phyloP scores from a whole-genome alignment of 30 jellyfish, hydroid and myxozoan genomes.

The Hydractinia symbiolongicarpus region DNA sequence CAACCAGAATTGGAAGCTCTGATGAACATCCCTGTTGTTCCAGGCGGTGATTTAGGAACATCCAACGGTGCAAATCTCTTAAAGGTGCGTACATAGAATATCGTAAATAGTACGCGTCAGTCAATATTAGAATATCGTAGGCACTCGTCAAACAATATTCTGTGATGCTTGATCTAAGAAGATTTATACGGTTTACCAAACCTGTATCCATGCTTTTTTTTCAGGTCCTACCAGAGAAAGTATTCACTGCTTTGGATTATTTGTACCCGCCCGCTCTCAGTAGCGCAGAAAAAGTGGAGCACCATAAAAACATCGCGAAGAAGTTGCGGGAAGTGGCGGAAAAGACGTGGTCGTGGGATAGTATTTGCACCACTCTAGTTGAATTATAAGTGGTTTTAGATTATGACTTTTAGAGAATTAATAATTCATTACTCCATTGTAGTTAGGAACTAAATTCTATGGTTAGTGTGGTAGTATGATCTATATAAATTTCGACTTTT shows the following conservation, averaged over 20 bases:
- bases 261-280: slow-evolving; percentile 1
- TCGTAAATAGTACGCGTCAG: too few relatives aligned
- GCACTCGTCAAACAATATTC: too few relatives aligned
- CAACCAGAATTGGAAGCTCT: slow-evolving; percentile 19
- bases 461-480: too few relatives aligned
- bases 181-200: too few relatives aligned
- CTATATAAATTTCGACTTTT: too few relatives aligned
- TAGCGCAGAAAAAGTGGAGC: not conserved
- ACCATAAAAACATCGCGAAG: not conserved
- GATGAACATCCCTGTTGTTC: slow-evolving; percentile 6
- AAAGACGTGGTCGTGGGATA: slow-evolving; percentile 22
- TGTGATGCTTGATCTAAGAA: too few relatives aligned
- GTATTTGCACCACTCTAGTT: slow-evolving; percentile 24
- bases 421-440: too few relatives aligned
- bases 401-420: too few relatives aligned
- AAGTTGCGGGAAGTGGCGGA: slow-evolving; percentile 22
- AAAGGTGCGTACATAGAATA: not conserved
- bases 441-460: too few relatives aligned
- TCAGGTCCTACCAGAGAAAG: slow-evolving; percentile 23
- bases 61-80: slow-evolving; percentile 11
- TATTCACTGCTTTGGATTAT: slow-evolving; percentile 18
- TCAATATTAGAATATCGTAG: too few relatives aligned
- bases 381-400: not conserved
- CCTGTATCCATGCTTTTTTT: not conserved
- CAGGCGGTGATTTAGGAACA: slow-evolving; percentile 24